phyloP scores from a whole-genome alignment of 2,797 vertebrate species.

The Lagorchestes hirsutus region DNA sequence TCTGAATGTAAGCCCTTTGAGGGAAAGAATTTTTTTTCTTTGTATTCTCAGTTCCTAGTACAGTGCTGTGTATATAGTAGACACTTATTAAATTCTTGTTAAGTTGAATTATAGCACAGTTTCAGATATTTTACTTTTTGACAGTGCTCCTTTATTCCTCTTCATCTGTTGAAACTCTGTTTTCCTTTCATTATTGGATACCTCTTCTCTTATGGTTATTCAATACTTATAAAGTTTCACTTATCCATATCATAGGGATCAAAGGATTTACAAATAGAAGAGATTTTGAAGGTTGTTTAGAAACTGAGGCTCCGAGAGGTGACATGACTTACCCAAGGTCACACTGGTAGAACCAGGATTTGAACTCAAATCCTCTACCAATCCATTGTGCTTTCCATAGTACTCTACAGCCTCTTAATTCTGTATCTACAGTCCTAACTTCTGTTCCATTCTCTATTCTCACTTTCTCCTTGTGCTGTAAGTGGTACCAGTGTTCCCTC shows the following conservation, averaged over 20 bases:
- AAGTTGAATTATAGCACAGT: background rate
- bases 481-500: background rate
- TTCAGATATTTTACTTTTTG: background rate
- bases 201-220: background rate
- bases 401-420: background rate
- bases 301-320: constrained; percentile 5
- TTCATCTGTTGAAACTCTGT: background rate
- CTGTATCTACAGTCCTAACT: background rate
- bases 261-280: background rate
- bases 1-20: background rate
- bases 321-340: background rate
- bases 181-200: background rate
- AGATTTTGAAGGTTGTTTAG: background rate
- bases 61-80: background rate
- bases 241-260: background rate
- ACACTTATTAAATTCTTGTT: background rate
- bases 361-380: background rate
- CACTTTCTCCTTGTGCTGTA: background rate
- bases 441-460: background rate
- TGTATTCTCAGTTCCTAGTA: background rate
- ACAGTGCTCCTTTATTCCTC: background rate
- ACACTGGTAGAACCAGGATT: constrained; percentile 9
- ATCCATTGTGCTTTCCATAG: background rate
- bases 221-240: background rate
- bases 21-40: background rate